Evolutionary conservation across 2,797 vertebrate species (phyloP), one percentile per base, ranked within the genome.

Genomic region (Chiloscyllium punctatum): DNA sequence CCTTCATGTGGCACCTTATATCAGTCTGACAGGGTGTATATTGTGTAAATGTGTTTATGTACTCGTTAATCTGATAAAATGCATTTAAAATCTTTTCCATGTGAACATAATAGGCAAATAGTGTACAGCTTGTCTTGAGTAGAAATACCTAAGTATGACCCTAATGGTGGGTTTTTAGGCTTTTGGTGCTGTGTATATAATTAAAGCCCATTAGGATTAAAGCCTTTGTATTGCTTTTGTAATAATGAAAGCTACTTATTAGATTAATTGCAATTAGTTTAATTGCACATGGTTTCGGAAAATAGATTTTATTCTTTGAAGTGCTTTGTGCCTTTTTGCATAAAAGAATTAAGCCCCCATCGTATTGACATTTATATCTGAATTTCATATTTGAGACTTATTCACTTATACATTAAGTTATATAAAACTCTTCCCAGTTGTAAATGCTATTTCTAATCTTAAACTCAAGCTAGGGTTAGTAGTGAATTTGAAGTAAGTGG

Each of bases 161-260:
- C 72, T 95, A 95, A 77, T 77, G 48, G 91, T 94, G 94, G 94
- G 69, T 74, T 51, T 51, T 95, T 30, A 71, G 42, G 42, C 48
- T 69, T 94, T 77, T 95, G 94, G 94, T 77, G 37, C 94, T 95
- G 48, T 95, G 42, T 77, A 66, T 72, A 95, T 77, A 72, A 74
- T 94, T 72, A 74, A 94, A 94, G 62, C 69, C 69, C 42, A 94
- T 74, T 72, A 72, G 71, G 94, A 94, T 74, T 48, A 23, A 77
- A 95, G 42, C 48, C 25, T 91, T 62, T 66, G n/a, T 72, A 95
- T 51, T 95, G 94, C 48, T 77, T 95, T 95, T 95, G 42, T 72
- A 95, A 95, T 57, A 95, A 77, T 77, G 71, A 74, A 77, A 95
- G 71, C 71, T 72, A 74, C 37, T 95, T 95, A 95, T 95, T 77